phyloP scores from a whole-genome alignment of 1,140 invertebrate genomes.

The Drosophila ironensis region DNA sequence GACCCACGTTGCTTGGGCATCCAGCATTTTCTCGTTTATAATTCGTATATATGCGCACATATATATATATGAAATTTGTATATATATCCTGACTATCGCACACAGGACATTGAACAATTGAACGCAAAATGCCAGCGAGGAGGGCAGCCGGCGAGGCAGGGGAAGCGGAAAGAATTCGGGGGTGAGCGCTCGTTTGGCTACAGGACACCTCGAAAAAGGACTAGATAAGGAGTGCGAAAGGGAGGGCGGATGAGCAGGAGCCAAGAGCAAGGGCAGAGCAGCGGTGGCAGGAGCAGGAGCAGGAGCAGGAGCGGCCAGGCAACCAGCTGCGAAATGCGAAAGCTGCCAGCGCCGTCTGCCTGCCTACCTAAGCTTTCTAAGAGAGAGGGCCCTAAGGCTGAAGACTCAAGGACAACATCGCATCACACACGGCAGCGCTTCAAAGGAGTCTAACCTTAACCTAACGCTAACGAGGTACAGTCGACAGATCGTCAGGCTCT shows the following conservation, averaged over 20 bases:
- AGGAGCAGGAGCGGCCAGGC: constrained; percentile 1
- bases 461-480: constrained; percentile 18
- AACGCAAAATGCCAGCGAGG: constrained; percentile 24
- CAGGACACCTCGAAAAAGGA: constrained; percentile 32
- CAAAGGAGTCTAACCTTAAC: too few species aligned
- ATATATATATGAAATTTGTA: not conserved
- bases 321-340: constrained; percentile 32
- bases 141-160: not conserved
- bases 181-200: constrained; percentile 23
- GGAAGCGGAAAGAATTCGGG: not conserved
- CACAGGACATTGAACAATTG: constrained; percentile 69
- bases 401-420: constrained; percentile 26
- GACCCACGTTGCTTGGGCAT: too few species aligned
- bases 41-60: too few species aligned
- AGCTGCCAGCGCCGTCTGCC: constrained; percentile 13
- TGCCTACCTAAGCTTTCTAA: constrained; percentile 46
- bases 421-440: not conserved
- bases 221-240: constrained; percentile 8
- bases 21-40: too few species aligned
- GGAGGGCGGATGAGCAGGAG: not conserved
- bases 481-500: too few species aligned
- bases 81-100: not conserved
- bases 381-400: constrained; percentile 2
- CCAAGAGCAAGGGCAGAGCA: not conserved
- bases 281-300: not conserved